These are phyloP conservation scores for Microdon myrmicae DNA, from an alignment of 2,888 invertebrate genomes.

Conservation along the genomic window DNA sequence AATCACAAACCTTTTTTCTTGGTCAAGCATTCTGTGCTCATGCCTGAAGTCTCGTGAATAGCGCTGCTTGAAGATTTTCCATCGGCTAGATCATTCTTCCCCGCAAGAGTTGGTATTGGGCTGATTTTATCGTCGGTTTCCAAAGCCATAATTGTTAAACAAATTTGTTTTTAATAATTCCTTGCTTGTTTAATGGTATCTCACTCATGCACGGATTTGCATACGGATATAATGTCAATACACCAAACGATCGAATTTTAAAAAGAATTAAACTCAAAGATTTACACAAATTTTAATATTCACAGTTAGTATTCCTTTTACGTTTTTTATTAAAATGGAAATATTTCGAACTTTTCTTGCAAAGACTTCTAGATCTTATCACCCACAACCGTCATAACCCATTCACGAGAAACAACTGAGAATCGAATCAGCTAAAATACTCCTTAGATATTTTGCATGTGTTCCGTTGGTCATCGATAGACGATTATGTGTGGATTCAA, in stretches of 20 bases:
- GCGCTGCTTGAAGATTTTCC: constrained; percentile 27
- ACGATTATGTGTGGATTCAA: background rate
- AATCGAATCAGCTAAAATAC: constrained; percentile 32
- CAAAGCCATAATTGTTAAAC: constrained; percentile 47
- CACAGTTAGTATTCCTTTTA: no score
- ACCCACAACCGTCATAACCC: constrained; percentile 45
- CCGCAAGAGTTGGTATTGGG: constrained; percentile 19
- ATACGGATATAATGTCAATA: constrained; percentile 13
- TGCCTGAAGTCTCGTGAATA: constrained; percentile 14
- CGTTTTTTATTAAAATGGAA: constrained; percentile 21
- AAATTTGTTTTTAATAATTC: no score
- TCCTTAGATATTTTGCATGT: no score
- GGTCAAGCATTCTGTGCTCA: constrained; percentile 31
- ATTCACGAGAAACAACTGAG: constrained; percentile 50
- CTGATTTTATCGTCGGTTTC: constrained; percentile 36
- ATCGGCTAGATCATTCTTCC: constrained; percentile 37
- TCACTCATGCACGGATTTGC: constrained; percentile 21
- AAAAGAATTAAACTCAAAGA: constrained; percentile 13
- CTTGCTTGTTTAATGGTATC: constrained; percentile 5
- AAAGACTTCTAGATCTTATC: constrained; percentile 28
- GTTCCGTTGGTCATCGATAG: no score
- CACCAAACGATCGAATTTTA: constrained; percentile 15
- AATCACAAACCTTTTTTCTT: constrained; percentile 53
- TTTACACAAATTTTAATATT: no score
- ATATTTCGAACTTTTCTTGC: constrained; percentile 22